Evolutionary conservation across 30 jellyfish, hydroid and myxozoan species (phyloP).

Genomic region (Pelagia noctiluca): DNA sequence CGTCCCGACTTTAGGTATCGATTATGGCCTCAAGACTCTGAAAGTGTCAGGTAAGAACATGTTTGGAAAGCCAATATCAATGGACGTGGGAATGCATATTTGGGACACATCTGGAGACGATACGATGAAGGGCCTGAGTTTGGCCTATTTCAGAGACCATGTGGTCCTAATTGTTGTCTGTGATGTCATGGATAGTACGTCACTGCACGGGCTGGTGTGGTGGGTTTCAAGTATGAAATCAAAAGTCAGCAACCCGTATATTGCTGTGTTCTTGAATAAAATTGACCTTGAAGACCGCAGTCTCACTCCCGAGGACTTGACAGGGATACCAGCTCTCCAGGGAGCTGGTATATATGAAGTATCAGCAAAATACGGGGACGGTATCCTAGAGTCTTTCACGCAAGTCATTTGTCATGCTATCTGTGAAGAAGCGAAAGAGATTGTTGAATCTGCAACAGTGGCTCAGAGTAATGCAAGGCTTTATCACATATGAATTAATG

Average conservation of each 20-base stretch:
- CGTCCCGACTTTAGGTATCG: slow-evolving; percentile 13
- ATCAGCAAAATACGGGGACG: slow-evolving; percentile 60
- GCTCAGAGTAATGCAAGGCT: neutral
- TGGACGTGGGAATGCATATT: slow-evolving; percentile 31
- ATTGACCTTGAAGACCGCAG: slow-evolving; percentile 24
- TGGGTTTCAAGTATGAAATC: neutral
- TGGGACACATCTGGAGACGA: slow-evolving; percentile 27
- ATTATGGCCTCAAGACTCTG: slow-evolving; percentile 35
- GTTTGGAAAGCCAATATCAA: slow-evolving; percentile 16
- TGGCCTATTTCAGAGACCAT: neutral
- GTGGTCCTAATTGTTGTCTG: slow-evolving; percentile 38
- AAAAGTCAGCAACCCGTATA: neutral
- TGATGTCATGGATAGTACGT: slow-evolving; percentile 33
- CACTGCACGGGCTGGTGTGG: slow-evolving; percentile 14
- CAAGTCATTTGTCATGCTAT: slow-evolving; percentile 29
- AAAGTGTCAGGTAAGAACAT: slow-evolving; percentile 44
- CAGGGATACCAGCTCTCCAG: slow-evolving; percentile 4
- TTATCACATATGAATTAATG: neutral
- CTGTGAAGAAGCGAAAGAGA: slow-evolving; percentile 23
- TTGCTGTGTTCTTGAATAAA: slow-evolving; percentile 41
- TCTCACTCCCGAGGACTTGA: slow-evolving; percentile 1
- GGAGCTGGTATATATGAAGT: slow-evolving; percentile 48
- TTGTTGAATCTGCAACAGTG: neutral
- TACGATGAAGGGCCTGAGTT: neutral
- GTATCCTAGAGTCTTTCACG: slow-evolving; percentile 18